These are phyloP conservation scores for Dromaius novaehollandiae DNA, from an alignment of 2,113 vertebrate genomes.

Conservation along the genomic window DNA sequence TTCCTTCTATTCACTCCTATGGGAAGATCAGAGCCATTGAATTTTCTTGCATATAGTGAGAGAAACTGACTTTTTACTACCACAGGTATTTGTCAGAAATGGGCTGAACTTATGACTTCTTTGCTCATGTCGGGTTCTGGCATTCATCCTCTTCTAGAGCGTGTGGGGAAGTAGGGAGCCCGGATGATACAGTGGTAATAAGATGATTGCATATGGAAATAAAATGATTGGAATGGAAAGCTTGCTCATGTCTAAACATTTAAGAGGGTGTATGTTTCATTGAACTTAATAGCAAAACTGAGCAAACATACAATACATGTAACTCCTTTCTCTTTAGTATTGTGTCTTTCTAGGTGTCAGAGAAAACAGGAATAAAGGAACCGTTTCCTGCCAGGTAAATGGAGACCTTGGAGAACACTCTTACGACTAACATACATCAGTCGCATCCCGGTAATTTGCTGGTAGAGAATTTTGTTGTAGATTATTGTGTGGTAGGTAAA, in stretches of 20 bases:
- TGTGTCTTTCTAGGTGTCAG: fast-evolving
- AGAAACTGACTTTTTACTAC: neutral
- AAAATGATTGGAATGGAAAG: neutral
- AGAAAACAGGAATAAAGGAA: neutral
- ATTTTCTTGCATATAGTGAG: neutral
- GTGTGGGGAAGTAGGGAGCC: neutral
- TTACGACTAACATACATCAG: too few species aligned
- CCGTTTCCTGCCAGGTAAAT: neutral
- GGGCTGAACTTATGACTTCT: neutral
- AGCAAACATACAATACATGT: fast-evolving
- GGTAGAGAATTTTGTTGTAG: neutral
- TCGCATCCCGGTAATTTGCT: neutral
- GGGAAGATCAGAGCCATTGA: neutral
- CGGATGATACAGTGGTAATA: neutral
- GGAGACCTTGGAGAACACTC: neutral
- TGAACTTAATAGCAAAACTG: neutral
- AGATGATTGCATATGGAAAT: neutral
- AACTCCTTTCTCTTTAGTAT: neutral
- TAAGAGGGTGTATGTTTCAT: neutral
- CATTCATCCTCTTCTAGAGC: neutral
- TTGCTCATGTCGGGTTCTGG: neutral
- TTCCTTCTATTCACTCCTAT: neutral
- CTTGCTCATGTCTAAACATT: neutral
- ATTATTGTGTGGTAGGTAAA: too few species aligned
- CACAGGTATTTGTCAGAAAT: neutral